Percentiles rank a stretch among this genome's conserved stretches.
Conservation (phyloP, 2,888 invertebrate genomes). For the Odontomyia ornata region DNA sequence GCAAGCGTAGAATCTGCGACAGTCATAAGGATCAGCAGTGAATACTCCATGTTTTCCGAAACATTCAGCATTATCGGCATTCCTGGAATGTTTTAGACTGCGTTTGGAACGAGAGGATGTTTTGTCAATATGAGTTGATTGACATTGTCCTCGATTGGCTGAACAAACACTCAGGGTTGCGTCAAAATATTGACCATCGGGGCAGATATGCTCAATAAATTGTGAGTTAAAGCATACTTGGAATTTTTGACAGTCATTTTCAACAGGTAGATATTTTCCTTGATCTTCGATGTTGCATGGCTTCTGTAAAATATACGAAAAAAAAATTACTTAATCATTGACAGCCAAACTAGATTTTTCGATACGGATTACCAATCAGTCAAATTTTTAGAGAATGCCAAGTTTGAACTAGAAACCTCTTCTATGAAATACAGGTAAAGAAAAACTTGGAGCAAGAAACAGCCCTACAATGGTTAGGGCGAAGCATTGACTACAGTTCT, state of each 20-base stretch:
- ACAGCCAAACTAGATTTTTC: too few relatives aligned
- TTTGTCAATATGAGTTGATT: neutral
- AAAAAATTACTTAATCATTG: too few relatives aligned
- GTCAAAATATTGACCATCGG: conserved; percentile 41
- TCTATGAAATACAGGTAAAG: too few relatives aligned
- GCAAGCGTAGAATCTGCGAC: conserved; percentile 58
- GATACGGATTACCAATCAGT: too few relatives aligned
- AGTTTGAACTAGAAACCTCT: too few relatives aligned
- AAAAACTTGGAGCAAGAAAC: too few relatives aligned
- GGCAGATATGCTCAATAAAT: conserved; percentile 23
- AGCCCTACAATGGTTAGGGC: too few relatives aligned
- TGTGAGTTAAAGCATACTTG: conserved; percentile 43
- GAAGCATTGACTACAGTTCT: too few relatives aligned
- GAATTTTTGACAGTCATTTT: conserved; percentile 44
- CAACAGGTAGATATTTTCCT: conserved; percentile 29
- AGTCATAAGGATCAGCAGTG: conserved; percentile 54
- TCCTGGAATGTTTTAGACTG: neutral
- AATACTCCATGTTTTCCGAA: conserved; percentile 44
- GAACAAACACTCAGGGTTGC: neutral
- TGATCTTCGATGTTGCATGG: conserved; percentile 7
- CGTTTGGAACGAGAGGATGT: too few relatives aligned
- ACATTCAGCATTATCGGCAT: neutral
- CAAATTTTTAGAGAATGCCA: too few relatives aligned
- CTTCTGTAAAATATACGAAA: neutral
- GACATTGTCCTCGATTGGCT: conserved; percentile 3